Evolutionary conservation across 2,797 vertebrate genomes (phyloP), one percentile per base, ranked within the genome.

Genomic region (Sternotherus odoratus): DNA sequence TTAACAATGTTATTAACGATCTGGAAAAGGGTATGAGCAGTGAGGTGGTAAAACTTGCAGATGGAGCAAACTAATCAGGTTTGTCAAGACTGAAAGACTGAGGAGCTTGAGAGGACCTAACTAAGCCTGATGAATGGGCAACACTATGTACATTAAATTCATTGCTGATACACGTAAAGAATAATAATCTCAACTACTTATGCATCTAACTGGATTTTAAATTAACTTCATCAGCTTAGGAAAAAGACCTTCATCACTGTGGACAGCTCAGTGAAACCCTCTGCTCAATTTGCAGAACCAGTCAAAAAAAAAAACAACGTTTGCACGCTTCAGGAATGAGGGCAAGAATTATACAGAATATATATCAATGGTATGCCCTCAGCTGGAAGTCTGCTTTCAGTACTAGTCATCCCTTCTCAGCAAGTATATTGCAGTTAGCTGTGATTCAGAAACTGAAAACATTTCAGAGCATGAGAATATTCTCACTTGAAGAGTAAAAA

Each of bases 171-270:
- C 17, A 69, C 39, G 36, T 30, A 69, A 17, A n/a, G 83, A 79
- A 90, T 93, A 92, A 33, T 56, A 92, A 7, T 51, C 88, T 43
- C 36, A 77, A 5, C 89, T 92, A 51, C 21, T 79, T 94, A 11
- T n/a, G 57, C 57, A 15, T 83, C 77, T 90, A 88, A 26, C 16
- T 74, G 6, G 33, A 39, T 91, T 77, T 21, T 49, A 49, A 69
- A 2, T 85, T 26, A 82, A 50, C 30, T 75, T 2, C 30, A 54
- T 30, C 72, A 75, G 85, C 80, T 79, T 49, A n/a, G 10, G 21
- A 19, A 77, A 82, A 79, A 86, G 7, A 33, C 39, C 51, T 15
- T 30, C 4, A 21, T 56, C 9, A 11, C 46, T 80, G 36, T 30
- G 24, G 46, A 54, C 69, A 74, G 23, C 30, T 86, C 49, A 72